Base-by-base conservation (phyloP, 2,797 vertebrate genomes). In the Dendrocincla fuliginosa region DNA sequence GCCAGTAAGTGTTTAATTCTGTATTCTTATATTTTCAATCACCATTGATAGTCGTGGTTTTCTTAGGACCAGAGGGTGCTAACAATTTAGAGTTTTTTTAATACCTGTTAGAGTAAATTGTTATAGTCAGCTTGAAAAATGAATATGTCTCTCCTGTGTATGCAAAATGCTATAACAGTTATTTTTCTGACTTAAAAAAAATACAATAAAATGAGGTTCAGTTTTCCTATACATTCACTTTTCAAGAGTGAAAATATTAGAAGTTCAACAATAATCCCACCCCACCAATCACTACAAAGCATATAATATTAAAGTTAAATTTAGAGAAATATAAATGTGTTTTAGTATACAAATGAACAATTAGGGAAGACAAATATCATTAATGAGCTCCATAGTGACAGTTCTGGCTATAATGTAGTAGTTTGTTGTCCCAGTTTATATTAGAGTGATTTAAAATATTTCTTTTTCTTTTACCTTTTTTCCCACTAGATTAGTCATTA, bases 31-130 rank as follows among this genome's bases (percentile, higher is more conserved):
- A 5, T 39, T 76, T 87, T 75, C 49, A 82, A 65, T 23, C 9
- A n/a, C 5, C 25, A 22, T 20, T 0, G 0, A n/a, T 33, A 47
- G 13, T 30, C 7, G 3, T 17, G 7, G 7, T 6, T 0, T 2
- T 77, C 65, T 78, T 8, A n/a, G 33, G 16, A 75, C 16, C 6
- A 65, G 9, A 5, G 30, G 3, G 10, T 46, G 59, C 70, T 87
- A 70, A 83, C 92, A 93, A 85, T 37, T 65, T 50, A 64, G 27
- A 73, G 3, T 0, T 1, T 73, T 50, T 61, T 52, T 80, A 93
- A 39, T 68, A 69, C 8, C 19, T 65, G 14, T 39, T 77, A 61
- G 13, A 13, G 11, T 71, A 91, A 91, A 90, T 52, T 56, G 1
- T 73, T 94, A 60, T 19, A 87, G 71, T 52, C 18, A 69, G 6